Percentiles rank a stretch among this genome's conserved stretches.
Evolutionary conservation across 2,888 invertebrate species (phyloP).

Genomic region (Calephelis perditalis): DNA sequence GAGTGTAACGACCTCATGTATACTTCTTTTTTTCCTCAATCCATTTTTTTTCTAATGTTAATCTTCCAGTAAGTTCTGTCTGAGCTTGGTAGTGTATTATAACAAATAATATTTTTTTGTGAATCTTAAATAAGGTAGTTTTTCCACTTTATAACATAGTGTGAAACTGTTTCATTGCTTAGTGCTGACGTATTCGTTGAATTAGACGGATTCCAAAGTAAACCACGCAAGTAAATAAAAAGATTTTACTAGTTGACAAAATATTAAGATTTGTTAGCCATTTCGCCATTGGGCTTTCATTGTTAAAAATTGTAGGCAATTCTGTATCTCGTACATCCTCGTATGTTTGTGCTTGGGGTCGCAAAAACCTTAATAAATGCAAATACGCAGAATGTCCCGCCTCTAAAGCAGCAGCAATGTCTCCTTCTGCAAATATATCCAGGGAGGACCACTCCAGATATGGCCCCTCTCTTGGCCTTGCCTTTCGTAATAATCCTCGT

Average conservation of each 20-base stretch:
- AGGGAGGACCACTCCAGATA: slow-evolving; percentile 62
- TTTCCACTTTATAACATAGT: too few relatives aligned
- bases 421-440: slow-evolving; percentile 65
- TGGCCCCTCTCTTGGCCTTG: slow-evolving; percentile 51
- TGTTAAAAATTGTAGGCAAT: slow-evolving; percentile 41
- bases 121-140: too few relatives aligned
- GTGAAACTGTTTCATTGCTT: too few relatives aligned
- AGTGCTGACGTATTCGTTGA: slow-evolving; percentile 18
- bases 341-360: slow-evolving; percentile 61
- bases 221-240: slow-evolving; percentile 37
- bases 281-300: slow-evolving; percentile 32
- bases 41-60: too few relatives aligned
- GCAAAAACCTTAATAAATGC: slow-evolving; percentile 49
- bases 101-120: too few relatives aligned
- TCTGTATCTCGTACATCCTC: slow-evolving; percentile 47
- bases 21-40: too few relatives aligned
- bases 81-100: too few relatives aligned
- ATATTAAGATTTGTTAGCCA: slow-evolving; percentile 45
- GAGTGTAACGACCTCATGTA: too few relatives aligned
- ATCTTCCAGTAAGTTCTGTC: too few relatives aligned
- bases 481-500: slow-evolving; percentile 36
- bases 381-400: slow-evolving; percentile 63
- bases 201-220: slow-evolving; percentile 39
- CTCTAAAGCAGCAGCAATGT: slow-evolving; percentile 58
- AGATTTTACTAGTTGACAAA: slow-evolving; percentile 38